phyloP scores from a whole-genome alignment of 2,888 invertebrate species.

The Leptopilina syphax region DNA sequence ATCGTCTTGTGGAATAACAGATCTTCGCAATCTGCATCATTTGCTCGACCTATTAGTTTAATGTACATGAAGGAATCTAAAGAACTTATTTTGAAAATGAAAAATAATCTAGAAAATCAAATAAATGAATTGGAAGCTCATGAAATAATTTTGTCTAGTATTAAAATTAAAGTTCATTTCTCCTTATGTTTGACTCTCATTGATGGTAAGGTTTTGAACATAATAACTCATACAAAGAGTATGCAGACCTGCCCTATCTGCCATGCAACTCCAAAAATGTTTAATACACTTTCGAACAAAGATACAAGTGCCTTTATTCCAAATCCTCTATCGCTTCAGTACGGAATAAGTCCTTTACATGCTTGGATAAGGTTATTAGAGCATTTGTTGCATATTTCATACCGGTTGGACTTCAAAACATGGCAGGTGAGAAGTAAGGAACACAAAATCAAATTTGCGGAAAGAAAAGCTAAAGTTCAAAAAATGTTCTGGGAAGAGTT shows the following conservation, averaged over 20 bases:
- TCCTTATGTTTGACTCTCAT: too few species aligned
- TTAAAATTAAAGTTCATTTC: background rate
- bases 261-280: too few species aligned
- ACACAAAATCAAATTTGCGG: background rate
- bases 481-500: background rate
- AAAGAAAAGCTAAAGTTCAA: background rate
- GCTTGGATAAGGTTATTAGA: constrained; percentile 4
- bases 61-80: background rate
- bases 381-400: background rate
- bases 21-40: background rate
- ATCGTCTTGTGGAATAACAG: background rate
- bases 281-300: background rate
- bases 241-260: too few species aligned
- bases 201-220: too few species aligned
- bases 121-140: background rate
- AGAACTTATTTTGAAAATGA: background rate
- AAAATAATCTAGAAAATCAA: background rate
- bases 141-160: background rate
- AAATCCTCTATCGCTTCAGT: background rate
- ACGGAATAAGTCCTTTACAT: background rate
- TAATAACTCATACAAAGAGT: too few species aligned
- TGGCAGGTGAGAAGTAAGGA: background rate
- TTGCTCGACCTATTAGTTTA: background rate
- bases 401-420: background rate
- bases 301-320: background rate